phyloP scores from a whole-genome alignment of 2,888 invertebrate genomes.

The Limenitis camilla region DNA sequence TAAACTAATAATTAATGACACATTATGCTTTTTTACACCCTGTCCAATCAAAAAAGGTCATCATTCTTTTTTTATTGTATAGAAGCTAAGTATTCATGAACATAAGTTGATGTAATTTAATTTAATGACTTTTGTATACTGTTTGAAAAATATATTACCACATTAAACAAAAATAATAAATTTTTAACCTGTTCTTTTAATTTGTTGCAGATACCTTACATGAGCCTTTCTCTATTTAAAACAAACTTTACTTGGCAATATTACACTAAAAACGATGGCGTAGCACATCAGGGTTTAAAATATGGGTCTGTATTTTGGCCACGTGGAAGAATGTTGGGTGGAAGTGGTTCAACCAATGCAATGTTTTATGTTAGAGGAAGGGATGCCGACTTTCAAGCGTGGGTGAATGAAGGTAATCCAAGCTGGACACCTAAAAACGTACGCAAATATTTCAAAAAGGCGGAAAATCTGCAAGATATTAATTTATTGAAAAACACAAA shows the following conservation, averaged over 20 bases:
- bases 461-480: constrained; percentile 60
- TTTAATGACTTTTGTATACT: too few species aligned
- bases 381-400: constrained; percentile 62
- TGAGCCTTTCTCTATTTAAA: constrained; percentile 33
- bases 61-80: too few species aligned
- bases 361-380: constrained; percentile 74
- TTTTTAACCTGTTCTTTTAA: not conserved
- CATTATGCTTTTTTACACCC: too few species aligned
- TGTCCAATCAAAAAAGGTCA: too few species aligned
- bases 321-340: constrained; percentile 77
- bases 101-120: too few species aligned
- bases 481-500: constrained; percentile 28
- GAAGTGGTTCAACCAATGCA: constrained; percentile 70
- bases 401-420: constrained; percentile 68
- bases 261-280: constrained; percentile 83
- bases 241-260: constrained; percentile 85
- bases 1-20: too few species aligned
- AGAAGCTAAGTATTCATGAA: too few species aligned
- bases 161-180: not conserved
- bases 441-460: constrained; percentile 61
- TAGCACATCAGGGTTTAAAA: constrained; percentile 77
- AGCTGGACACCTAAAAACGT: constrained; percentile 74
- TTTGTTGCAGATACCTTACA: constrained; percentile 34
- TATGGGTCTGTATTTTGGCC: constrained; percentile 61
- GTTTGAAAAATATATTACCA: constrained; percentile 13